phyloP scores from a whole-genome alignment of 2,888 invertebrate species.

The Cyclophora albipunctata region DNA sequence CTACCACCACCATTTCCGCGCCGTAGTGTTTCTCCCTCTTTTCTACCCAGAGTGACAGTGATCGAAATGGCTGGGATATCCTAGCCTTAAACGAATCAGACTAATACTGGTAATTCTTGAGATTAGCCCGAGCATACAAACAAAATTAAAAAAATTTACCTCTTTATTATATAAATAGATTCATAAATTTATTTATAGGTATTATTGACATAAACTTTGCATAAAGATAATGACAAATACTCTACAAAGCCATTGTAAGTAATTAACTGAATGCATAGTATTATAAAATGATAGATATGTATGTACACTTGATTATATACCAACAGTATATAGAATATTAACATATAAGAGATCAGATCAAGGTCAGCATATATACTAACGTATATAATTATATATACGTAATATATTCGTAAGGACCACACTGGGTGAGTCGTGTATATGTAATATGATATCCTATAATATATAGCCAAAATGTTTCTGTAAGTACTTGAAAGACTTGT shows the following conservation, averaged over 20 bases:
- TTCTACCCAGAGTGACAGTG: no score
- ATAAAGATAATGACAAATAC: no score
- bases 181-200: no score
- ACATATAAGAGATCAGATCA: constrained; percentile 41
- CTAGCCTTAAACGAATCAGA: no score
- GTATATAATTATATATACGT: constrained; percentile 5
- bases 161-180: no score
- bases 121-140: no score
- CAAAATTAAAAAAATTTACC: no score
- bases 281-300: background rate
- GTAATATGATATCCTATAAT: constrained; percentile 13
- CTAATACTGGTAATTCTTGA: no score
- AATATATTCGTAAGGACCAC: constrained; percentile 10
- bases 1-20: no score
- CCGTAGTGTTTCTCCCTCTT: no score
- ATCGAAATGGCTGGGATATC: no score
- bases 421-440: constrained; percentile 3
- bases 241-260: background rate
- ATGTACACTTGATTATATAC: constrained; percentile 7
- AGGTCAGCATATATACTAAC: constrained; percentile 23
- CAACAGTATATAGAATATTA: constrained; percentile 24
- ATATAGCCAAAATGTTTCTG: constrained; percentile 1
- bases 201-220: no score
- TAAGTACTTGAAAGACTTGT: constrained; percentile 1
- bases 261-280: background rate